Base-by-base conservation (phyloP, 2,888 invertebrate species). In the Rhagium mordax region DNA sequence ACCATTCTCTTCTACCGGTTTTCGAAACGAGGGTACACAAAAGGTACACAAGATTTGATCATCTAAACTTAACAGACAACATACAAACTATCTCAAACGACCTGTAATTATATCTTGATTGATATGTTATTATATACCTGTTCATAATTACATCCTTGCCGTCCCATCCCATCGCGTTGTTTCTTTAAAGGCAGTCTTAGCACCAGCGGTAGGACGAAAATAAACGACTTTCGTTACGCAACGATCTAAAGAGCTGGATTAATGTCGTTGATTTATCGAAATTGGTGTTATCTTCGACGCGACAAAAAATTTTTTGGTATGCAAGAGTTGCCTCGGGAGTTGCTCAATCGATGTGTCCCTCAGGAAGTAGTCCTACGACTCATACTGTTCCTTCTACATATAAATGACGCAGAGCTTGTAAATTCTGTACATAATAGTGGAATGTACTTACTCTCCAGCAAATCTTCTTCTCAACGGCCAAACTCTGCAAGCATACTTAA, bases 81-180 rank as follows among this genome's bases (percentile, higher is more conserved):
- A 73, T 76, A 77, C 78, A 79, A 82, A 82, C 80, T 79, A 79
- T 76, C 69, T 68, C 55, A 66, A 71, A 68, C 76, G 61, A 65
- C 81, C 82, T 81, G 80, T 85, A 86, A 86, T 86, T 86, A 86
- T 83, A 78, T 80, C 80, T 83, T 86, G 86, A 86, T 86, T 86
- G 86, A 86, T 86, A 84, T 85, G 85, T 85, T 86, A 86, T 86
- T 86, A 85, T 86, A 83, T 86, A 85, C 86, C 86, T 85, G 85
- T 79, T 83, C 83, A 80, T 85, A 85, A 85, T 84, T 85, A 83
- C 81, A 81, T 78, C 74, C 77, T 78, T 76, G 78, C 75, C 71
- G 72, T 71, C 71, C 75, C 79, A 76, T 81, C 81, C 78, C 84
- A 83, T 75, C 77, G 74, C 76, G 76, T 81, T 77, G 81, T 74